These are phyloP conservation scores for Conops quadrifasciatus DNA, from an alignment of 2,888 invertebrate genomes.

Conservation along the genomic window DNA sequence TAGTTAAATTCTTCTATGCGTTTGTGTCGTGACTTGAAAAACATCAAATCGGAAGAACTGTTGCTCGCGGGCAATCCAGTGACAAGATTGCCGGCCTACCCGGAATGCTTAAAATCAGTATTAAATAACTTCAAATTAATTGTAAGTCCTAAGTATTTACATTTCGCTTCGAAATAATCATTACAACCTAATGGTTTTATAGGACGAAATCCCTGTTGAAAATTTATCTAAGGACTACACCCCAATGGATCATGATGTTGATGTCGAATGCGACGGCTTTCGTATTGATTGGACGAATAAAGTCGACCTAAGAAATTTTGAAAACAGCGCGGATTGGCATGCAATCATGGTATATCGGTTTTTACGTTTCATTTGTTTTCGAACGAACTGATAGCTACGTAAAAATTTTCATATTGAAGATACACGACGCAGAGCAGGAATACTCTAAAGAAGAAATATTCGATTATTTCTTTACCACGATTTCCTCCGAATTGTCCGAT, in stretches of 20 bases:
- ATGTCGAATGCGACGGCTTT: conserved; percentile 48
- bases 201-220: conserved; percentile 57
- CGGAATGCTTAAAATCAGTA: conserved; percentile 53
- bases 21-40: conserved; percentile 51
- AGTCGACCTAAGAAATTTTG: conserved; percentile 47
- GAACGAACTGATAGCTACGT: background rate
- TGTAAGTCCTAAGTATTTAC: conserved; percentile 41
- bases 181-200: conserved; percentile 9
- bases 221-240: conserved; percentile 54
- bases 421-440: conserved; percentile 50
- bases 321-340: conserved; percentile 57
- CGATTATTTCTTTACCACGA: conserved; percentile 53
- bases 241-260: conserved; percentile 51
- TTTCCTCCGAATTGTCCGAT: conserved; percentile 50
- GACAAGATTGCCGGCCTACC: conserved; percentile 51
- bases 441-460: conserved; percentile 52
- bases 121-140: conserved; percentile 53
- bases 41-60: conserved; percentile 53
- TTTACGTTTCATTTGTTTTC: background rate
- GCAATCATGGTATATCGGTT: conserved; percentile 51
- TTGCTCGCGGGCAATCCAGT: conserved; percentile 55
- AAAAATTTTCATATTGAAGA: conserved; percentile 44
- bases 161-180: too few relatives aligned
- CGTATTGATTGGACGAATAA: conserved; percentile 51
- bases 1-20: conserved; percentile 51